These are phyloP conservation scores for Harpalus rufipes DNA, from an alignment of 2,888 invertebrate genomes.

Conservation along the genomic window DNA sequence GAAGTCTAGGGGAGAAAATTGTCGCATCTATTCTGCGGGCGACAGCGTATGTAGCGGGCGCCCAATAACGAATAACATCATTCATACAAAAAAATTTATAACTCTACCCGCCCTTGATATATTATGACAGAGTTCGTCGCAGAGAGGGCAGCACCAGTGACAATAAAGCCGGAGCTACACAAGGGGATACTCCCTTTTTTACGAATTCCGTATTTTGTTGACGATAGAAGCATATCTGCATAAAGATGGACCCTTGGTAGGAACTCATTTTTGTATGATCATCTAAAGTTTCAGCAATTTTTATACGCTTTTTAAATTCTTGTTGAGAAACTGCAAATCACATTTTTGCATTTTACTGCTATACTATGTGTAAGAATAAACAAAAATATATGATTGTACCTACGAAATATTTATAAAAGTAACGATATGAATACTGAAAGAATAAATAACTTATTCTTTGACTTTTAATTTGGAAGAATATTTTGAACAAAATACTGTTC, in stretches of 20 bases:
- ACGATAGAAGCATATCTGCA: neutral
- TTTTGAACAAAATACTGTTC: too few relatives aligned
- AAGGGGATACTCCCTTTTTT: neutral
- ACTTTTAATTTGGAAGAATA: too few relatives aligned
- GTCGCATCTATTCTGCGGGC: constrained; percentile 42
- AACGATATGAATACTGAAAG: too few relatives aligned
- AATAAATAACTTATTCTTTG: too few relatives aligned
- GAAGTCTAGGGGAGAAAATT: constrained; percentile 36
- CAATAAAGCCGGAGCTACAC: neutral
- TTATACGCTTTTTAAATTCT: too few relatives aligned
- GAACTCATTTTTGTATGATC: neutral
- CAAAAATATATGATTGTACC: too few relatives aligned
- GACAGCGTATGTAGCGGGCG: constrained; percentile 41
- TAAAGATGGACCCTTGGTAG: neutral
- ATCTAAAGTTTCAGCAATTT: too few relatives aligned
- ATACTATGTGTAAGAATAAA: too few relatives aligned
- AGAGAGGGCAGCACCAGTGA: neutral
- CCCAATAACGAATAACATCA: constrained; percentile 62
- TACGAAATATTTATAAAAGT: too few relatives aligned
- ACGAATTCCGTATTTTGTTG: neutral
- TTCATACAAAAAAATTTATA: constrained; percentile 54
- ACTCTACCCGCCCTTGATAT: constrained; percentile 53
- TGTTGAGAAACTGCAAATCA: too few relatives aligned
- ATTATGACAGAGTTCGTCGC: constrained; percentile 58
- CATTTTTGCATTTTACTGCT: too few relatives aligned